A percentile compares a stretch with the other conserved stretches of the same genome.
Evolutionary conservation across 2,113 vertebrate species (phyloP).

Genomic region (Pseudonaja textilis): DNA sequence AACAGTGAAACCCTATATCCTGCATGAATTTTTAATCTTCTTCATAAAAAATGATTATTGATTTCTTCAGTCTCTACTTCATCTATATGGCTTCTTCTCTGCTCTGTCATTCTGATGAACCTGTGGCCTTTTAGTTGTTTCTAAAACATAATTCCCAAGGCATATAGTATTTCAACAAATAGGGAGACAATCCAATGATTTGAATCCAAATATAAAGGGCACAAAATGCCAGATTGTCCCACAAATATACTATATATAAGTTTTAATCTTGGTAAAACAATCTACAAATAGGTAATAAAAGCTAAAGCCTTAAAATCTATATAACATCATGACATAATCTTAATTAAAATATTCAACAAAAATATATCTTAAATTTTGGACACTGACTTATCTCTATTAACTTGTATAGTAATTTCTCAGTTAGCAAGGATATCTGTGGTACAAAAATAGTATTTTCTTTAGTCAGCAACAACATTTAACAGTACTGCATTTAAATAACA

Average conservation of each 20-base stretch:
- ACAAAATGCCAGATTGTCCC: background rate
- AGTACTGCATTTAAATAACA: background rate
- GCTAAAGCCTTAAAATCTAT: background rate
- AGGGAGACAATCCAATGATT: background rate
- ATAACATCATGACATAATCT: background rate
- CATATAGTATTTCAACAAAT: background rate
- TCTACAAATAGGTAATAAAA: background rate
- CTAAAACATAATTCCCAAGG: background rate
- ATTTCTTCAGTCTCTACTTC: background rate
- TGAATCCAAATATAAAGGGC: background rate
- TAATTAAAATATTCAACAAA: background rate
- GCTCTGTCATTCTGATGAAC: background rate
- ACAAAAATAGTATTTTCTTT: background rate
- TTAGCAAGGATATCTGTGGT: background rate
- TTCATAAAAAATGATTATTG: background rate
- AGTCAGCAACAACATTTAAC: background rate
- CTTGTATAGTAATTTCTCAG: background rate
- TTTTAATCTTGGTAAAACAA: background rate
- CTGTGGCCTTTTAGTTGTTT: background rate
- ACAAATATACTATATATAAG: background rate
- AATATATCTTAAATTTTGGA: background rate
- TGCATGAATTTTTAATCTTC: background rate
- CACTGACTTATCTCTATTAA: background rate
- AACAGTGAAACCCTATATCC: no score
- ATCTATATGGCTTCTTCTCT: background rate